Percentiles rank a stretch among this genome's conserved stretches.
Evolutionary conservation across 1,140 invertebrate species (phyloP).

Genomic region (Polypedilum vanderplanki): DNA sequence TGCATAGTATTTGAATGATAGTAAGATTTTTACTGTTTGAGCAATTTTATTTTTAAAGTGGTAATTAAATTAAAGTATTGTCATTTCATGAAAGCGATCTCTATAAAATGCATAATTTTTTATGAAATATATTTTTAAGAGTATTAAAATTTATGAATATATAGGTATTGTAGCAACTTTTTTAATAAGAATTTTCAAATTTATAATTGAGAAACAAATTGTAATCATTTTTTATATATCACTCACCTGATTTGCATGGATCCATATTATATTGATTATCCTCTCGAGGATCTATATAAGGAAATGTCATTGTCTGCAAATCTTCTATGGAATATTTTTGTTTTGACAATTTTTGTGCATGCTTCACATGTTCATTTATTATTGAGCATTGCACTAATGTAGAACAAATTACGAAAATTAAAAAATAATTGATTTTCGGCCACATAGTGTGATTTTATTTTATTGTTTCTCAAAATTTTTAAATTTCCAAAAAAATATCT

Average conservation of each 20-base stretch:
- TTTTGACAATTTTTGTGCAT: neutral
- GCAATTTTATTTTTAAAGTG: neutral
- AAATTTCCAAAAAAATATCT: neutral
- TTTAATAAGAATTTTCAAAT: too few species aligned
- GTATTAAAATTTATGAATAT: too few species aligned
- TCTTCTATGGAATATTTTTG: neutral
- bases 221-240: too few species aligned
- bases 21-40: too few species aligned
- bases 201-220: neutral
- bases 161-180: too few species aligned
- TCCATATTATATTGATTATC: slow-evolving; percentile 8
- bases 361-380: slow-evolving; percentile 8
- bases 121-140: too few species aligned
- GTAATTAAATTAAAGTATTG: slow-evolving; percentile 25
- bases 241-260: slow-evolving; percentile 26
- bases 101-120: too few species aligned
- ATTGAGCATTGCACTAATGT: neutral
- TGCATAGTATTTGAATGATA: neutral
- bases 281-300: neutral
- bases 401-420: neutral
- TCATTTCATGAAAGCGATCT: neutral
- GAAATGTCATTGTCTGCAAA: neutral
- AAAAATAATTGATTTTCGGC: neutral
- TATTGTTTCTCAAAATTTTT: neutral
- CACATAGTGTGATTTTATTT: neutral